Evolutionary conservation across 2,113 vertebrate genomes (phyloP), one percentile per base, ranked within the genome.

Genomic region (Alces alces): DNA sequence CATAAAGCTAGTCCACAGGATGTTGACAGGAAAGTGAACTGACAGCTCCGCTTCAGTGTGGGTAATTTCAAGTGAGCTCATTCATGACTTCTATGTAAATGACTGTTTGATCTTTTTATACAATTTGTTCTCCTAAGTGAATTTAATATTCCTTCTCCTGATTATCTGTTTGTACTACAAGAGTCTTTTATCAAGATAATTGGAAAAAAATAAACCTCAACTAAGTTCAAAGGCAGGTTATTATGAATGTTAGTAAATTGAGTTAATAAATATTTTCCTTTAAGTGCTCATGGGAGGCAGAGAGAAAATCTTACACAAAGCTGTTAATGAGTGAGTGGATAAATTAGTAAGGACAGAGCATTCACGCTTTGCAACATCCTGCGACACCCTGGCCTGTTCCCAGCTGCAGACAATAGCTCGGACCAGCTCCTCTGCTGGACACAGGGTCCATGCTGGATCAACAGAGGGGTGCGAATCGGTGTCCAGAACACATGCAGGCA

Each of bases 311-410:
- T 7, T 47, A 6, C 8, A 39, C 47, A n/a, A 4, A 27, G 39
- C 15, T 50, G 2, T 33, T 55, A 25, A 14, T 13, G 25, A 82
- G 1, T 0, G 11, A 76, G 52, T 28, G n/a, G 66, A 27, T 19
- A 12, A 25, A 14, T 27, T 19, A 6, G 12, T 12, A 8, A 64
- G 36, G 78, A 23, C 8, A 25, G 8, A 14, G 13, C 57, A 13
- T 54, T 23, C 19, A 5, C 13, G 10, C 54, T 47, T n/a, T 27
- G 0, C 1, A 0, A 28, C 1, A 17, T 8, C n/a, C 11, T 45
- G 52, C 2, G 7, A n/a, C 10, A 21, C 0, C 0, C 19, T 0
- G 6, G 79, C 33, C 5, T 73, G 10, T 39, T 25, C 50, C n/a
- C 80, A 25, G 52, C 80, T 47, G 57, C 19, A 8, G 84, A 5